These are phyloP conservation scores for Sylvia atricapilla DNA, from an alignment of 2,113 vertebrate species.

Conservation along the genomic window DNA sequence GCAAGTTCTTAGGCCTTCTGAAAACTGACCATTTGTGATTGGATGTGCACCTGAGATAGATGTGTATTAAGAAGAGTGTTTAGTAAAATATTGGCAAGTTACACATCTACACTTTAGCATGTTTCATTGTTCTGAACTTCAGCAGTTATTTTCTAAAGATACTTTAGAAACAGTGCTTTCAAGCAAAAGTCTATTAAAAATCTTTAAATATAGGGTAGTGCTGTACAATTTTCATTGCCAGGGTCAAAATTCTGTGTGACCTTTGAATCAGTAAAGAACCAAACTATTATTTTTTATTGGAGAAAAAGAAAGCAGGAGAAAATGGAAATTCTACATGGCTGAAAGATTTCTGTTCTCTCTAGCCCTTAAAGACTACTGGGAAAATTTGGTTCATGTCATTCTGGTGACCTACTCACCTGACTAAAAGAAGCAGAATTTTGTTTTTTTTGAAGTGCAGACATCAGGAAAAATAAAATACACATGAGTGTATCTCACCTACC, in stretches of 20 bases:
- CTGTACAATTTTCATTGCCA: not conserved
- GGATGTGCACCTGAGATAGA: not conserved
- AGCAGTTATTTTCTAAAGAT: not conserved
- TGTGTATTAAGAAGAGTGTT: not conserved
- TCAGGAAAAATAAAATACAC: not conserved
- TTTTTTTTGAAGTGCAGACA: not conserved
- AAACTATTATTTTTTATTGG: not conserved
- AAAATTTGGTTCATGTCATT: not conserved
- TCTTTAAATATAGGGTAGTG: not conserved
- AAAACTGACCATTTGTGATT: not conserved
- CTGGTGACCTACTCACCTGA: not conserved
- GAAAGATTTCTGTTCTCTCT: not conserved
- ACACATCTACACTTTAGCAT: not conserved
- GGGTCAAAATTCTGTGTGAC: not conserved
- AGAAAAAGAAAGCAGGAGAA: not conserved
- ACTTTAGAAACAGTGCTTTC: not conserved
- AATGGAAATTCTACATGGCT: not conserved
- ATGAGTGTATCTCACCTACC: not conserved
- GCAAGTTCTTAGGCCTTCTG: not conserved
- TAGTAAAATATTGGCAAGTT: not conserved
- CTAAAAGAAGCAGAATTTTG: not conserved
- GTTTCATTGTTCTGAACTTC: not conserved
- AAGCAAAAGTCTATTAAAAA: not conserved
- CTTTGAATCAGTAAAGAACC: not conserved
- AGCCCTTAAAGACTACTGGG: not conserved